Conservation (phyloP, 1,140 invertebrate genomes). For the Plectrocnemia conspersa region DNA sequence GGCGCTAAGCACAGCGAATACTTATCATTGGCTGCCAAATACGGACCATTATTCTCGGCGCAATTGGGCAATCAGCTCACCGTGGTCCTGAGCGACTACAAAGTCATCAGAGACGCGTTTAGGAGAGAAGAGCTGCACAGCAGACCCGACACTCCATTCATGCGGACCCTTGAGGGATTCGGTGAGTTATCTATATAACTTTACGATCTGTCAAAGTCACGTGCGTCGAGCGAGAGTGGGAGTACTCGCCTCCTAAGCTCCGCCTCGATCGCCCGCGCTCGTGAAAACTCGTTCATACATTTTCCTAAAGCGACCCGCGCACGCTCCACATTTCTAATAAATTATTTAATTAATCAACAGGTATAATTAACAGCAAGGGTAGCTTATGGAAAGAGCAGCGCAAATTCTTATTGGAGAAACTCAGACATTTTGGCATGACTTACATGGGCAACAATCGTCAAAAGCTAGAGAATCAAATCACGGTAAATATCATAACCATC, state of each 20-base stretch:
- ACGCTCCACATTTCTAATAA: background rate
- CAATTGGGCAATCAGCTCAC: slow-evolving; percentile 73
- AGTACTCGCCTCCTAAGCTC: background rate
- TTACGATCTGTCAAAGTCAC: slow-evolving; percentile 32
- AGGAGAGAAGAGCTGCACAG: slow-evolving; percentile 79
- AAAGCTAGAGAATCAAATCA: slow-evolving; percentile 80
- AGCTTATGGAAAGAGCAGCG: slow-evolving; percentile 89
- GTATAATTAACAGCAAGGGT: slow-evolving; percentile 87
- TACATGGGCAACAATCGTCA: slow-evolving; percentile 72
- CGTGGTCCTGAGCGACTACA: slow-evolving; percentile 80
- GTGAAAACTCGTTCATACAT: background rate
- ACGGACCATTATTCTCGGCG: slow-evolving; percentile 78
- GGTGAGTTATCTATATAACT: slow-evolving; percentile 60
- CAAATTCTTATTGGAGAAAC: slow-evolving; percentile 81
- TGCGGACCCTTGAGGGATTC: slow-evolving; percentile 80
- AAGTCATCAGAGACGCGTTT: slow-evolving; percentile 78
- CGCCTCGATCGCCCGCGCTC: background rate
- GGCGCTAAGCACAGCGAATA: slow-evolving; percentile 73
- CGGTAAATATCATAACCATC: slow-evolving; percentile 56
- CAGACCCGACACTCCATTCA: slow-evolving; percentile 76
- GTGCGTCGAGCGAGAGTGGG: slow-evolving; percentile 16
- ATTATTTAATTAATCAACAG: slow-evolving; percentile 54
- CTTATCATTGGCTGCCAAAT: slow-evolving; percentile 66
- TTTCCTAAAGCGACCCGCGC: background rate
- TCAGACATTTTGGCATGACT: slow-evolving; percentile 87